Base-by-base conservation (phyloP, 2,888 invertebrate genomes). In the Lasius platythorax region DNA sequence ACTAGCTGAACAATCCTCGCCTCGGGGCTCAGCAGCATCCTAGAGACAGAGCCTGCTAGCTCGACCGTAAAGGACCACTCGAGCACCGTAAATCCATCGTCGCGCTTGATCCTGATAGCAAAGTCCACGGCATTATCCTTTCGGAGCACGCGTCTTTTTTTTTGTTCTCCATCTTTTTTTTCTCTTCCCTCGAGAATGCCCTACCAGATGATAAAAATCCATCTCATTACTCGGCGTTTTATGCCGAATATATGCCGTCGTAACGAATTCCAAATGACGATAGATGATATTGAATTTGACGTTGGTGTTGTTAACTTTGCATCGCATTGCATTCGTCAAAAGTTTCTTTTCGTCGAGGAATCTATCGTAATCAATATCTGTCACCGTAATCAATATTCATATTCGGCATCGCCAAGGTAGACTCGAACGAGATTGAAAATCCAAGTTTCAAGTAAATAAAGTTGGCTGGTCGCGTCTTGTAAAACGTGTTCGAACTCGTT, bases 81-180 rank as follows among this genome's bases (percentile, higher is more conserved):
- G 84, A 74, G 85, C 68, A 63, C 82, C 89, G 90, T 91, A 90
- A 90, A 90, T 90, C 90, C 87, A 85, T 91, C 91, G 91, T 86
- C 88, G 85, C 85, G 85, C 82, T 88, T 87, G 88, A 90, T 90
- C 86, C 82, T 82, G 86, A 87, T 86, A 82, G 83, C 86, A 56
- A 87, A 67, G 79, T 82, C 79, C 85, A 46, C 15, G 23, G 43
- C 82, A 85, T 83, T 84, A 85, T 81, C 76, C 85, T 67, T 68
- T 30, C 79, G 61, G 15, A 81, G 61, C 61, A 74, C 74, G 74
- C 37, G 33, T 43, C 58, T 28, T 78, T 72, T 58, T 78, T 68
- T 68, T 37, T 70, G 40, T 23, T 30, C 50, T n/a, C 23, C 23
- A 0, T 23, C 23, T 23, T 23, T 23, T 23, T 23, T 23, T 23